Conservation (phyloP, 2,797 vertebrate species). For the Enteromius unitaeniatus region DNA sequence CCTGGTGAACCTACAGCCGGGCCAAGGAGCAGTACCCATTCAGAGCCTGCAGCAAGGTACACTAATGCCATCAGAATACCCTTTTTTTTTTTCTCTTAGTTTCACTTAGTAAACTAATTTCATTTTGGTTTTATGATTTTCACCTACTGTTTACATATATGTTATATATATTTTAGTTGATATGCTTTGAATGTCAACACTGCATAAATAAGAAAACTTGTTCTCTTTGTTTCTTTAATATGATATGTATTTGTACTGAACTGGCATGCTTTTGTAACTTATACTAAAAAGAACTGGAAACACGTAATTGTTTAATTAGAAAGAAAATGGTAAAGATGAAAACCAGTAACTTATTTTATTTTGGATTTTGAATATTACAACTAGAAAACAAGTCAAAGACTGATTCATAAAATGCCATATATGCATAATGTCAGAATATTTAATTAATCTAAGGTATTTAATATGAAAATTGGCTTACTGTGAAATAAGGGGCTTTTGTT, state of each 20-base stretch:
- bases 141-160: background rate
- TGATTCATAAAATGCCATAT: background rate
- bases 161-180: background rate
- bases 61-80: slow-evolving; percentile 19
- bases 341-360: background rate
- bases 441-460: background rate
- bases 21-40: slow-evolving; percentile 87
- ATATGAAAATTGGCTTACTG: background rate
- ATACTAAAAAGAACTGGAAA: background rate
- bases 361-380: background rate
- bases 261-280: background rate
- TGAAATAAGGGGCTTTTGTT: background rate
- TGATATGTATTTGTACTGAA: background rate
- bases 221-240: background rate
- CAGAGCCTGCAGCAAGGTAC: slow-evolving; percentile 96
- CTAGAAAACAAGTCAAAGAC: background rate
- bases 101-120: background rate
- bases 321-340: background rate
- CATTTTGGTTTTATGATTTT: background rate
- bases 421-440: background rate
- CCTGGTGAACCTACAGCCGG: slow-evolving; percentile 91
- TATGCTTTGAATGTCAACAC: background rate
- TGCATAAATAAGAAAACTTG: background rate
- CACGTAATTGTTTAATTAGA: background rate
- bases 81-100: background rate